phyloP scores from a whole-genome alignment of 2,113 vertebrate species.

The Clarias macrocephalus region DNA sequence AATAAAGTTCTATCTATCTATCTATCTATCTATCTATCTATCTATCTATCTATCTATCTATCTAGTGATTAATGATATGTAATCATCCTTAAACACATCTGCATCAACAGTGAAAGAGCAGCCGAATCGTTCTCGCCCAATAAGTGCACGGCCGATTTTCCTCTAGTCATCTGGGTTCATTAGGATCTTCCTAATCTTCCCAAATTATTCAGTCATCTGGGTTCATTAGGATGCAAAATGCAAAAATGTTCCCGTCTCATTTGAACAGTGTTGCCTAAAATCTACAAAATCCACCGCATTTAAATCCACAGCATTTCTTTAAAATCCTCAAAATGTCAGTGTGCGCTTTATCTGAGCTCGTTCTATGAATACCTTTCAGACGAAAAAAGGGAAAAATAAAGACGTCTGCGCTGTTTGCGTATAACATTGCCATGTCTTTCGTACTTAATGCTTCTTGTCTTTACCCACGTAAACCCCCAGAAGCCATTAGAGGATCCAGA shows the following conservation, averaged over 20 bases:
- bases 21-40: no score
- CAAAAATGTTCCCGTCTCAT: background rate
- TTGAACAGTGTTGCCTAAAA: background rate
- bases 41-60: no score
- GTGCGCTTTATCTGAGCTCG: background rate
- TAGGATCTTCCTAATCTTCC: background rate
- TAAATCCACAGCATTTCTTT: background rate
- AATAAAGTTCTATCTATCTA: no score
- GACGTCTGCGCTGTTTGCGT: background rate
- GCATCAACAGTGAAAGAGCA: background rate
- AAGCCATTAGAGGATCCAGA: background rate
- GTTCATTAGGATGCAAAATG: slow-evolving; percentile 8
- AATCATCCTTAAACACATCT: background rate
- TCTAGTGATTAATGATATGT: background rate
- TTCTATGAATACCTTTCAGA: background rate
- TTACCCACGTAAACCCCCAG: background rate
- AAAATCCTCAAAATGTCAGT: background rate
- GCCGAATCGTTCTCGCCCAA: background rate
- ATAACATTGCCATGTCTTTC: background rate
- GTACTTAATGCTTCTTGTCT: background rate
- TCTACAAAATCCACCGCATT: background rate
- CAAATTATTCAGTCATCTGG: background rate
- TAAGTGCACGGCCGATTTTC: background rate
- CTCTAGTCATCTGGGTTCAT: background rate
- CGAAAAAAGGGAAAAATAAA: no score